phyloP scores from a whole-genome alignment of 1,140 invertebrate species.

The Cyclina sinensis region DNA sequence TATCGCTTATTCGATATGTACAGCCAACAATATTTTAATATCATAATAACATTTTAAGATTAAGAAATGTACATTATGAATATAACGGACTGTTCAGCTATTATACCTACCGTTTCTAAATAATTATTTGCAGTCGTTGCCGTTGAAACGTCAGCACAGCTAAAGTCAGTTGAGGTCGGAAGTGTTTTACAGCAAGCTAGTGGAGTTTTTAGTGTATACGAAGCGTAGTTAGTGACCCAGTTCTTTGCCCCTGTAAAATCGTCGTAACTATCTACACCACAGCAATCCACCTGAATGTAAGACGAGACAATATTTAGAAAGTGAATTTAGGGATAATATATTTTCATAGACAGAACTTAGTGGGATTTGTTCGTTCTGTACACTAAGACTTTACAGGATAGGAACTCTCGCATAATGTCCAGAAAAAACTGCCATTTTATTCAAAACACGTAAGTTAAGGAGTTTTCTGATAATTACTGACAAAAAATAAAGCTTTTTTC shows the following conservation, averaged over 20 bases:
- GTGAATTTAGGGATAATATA: no score
- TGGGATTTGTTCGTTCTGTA: no score
- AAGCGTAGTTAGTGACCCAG: slow-evolving; percentile 50
- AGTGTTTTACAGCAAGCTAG: slow-evolving; percentile 72
- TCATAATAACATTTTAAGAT: background rate
- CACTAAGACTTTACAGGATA: no score
- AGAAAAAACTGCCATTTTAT: no score
- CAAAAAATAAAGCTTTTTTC: no score
- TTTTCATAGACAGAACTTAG: no score
- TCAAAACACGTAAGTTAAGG: no score
- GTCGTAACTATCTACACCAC: slow-evolving; percentile 67
- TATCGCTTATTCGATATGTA: no score
- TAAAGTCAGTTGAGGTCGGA: slow-evolving; percentile 34
- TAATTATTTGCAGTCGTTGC: slow-evolving; percentile 60
- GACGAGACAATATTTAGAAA: no score
- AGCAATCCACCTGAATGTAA: slow-evolving; percentile 70
- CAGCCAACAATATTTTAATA: background rate
- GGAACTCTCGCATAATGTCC: no score
- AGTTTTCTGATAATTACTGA: no score
- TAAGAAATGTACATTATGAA: no score
- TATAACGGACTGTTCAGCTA: background rate
- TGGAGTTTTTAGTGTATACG: slow-evolving; percentile 57
- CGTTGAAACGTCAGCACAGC: slow-evolving; percentile 37
- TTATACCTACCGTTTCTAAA: slow-evolving; percentile 40
- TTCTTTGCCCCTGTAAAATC: slow-evolving; percentile 68